phyloP scores from a whole-genome alignment of 2,888 invertebrate species.

The Drymonia ruficornis region DNA sequence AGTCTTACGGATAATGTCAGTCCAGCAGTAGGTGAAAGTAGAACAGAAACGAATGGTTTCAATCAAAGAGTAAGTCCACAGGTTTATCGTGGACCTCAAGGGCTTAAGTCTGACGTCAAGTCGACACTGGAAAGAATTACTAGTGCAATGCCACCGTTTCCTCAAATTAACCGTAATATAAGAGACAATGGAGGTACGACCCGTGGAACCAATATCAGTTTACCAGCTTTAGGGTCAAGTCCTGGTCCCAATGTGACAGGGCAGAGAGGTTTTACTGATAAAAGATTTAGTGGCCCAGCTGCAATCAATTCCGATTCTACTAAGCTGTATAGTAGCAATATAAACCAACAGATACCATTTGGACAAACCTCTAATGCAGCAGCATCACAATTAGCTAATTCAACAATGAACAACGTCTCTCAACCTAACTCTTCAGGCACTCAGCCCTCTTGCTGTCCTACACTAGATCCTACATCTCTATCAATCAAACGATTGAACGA shows the following conservation, averaged over 20 bases:
- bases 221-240: neutral
- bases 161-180: neutral
- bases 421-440: neutral
- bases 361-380: neutral
- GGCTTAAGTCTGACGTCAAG: neutral
- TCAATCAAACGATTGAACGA: conserved; percentile 43
- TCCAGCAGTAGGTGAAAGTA: neutral
- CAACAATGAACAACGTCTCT: neutral
- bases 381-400: neutral
- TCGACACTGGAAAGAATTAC: neutral
- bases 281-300: neutral
- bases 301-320: neutral
- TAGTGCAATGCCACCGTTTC: neutral
- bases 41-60: too few relatives aligned
- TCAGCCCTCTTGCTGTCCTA: conserved; percentile 5
- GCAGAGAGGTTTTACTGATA: neutral
- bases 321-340: neutral
- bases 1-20: neutral
- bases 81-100: neutral
- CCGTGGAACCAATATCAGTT: neutral
- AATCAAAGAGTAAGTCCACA: too few relatives aligned
- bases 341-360: neutral
- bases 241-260: neutral
- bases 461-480: neutral
- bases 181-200: neutral